Conservation (phyloP, 2,888 invertebrate species). For the Sinhomidia bicolor region DNA sequence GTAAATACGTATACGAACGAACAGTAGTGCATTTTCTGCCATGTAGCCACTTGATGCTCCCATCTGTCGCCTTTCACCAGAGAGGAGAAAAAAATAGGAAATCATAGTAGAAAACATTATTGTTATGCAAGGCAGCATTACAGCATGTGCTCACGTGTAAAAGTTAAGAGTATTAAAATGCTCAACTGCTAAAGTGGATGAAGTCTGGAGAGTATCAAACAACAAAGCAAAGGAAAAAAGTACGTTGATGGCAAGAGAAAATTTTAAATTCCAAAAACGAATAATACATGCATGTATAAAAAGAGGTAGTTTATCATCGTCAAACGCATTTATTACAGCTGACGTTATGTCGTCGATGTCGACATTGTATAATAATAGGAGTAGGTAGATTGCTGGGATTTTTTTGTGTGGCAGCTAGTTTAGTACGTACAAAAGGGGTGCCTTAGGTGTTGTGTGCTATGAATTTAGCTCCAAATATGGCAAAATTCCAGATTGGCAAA, state of each 20-base stretch:
- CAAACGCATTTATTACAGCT: conserved; percentile 39
- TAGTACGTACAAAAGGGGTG: too few species aligned
- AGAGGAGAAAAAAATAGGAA: background rate
- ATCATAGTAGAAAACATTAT: background rate
- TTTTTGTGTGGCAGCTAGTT: too few species aligned
- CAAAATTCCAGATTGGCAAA: too few species aligned
- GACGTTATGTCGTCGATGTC: conserved; percentile 24
- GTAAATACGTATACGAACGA: too few species aligned
- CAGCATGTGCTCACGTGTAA: background rate
- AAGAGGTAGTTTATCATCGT: conserved; percentile 30
- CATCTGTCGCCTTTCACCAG: background rate
- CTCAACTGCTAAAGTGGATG: too few species aligned
- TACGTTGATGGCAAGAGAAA: too few species aligned
- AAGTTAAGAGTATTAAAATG: background rate
- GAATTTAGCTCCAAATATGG: too few species aligned
- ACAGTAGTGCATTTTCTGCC: background rate
- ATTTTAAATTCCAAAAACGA: background rate
- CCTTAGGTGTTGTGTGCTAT: too few species aligned
- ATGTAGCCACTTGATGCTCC: conserved; percentile 38
- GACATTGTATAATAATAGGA: background rate
- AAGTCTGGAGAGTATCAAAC: background rate
- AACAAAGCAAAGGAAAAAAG: too few species aligned
- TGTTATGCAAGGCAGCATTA: background rate
- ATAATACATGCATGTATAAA: background rate
- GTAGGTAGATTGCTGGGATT: background rate